A percentile compares a stretch with the other conserved stretches of the same genome.
Conservation (phyloP, 2,888 invertebrate species). For the Blastobasis adustella region DNA sequence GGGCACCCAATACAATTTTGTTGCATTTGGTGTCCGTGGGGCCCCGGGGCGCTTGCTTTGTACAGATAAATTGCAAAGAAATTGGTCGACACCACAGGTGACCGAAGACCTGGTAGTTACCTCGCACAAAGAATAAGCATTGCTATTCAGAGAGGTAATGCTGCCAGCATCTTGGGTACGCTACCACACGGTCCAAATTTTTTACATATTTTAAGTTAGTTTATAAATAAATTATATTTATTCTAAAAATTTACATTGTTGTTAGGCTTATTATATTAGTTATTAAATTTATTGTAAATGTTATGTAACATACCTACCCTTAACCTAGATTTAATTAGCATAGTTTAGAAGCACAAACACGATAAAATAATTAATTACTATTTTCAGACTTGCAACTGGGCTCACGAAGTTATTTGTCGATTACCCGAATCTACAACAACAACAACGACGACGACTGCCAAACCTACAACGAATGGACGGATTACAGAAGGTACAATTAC, state of each 20-base stretch:
- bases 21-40: no score
- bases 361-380: neutral
- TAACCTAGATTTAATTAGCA: neutral
- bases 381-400: conserved; percentile 11
- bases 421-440: neutral
- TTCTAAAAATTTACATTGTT: neutral
- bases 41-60: no score
- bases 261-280: neutral
- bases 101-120: no score
- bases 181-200: no score
- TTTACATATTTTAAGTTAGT: no score
- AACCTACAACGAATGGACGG: neutral
- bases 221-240: no score
- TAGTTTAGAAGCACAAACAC: neutral
- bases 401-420: conserved; percentile 9
- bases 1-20: no score
- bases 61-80: no score
- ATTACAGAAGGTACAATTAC: conserved; percentile 1
- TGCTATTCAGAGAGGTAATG: no score
- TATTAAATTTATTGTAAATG: neutral
- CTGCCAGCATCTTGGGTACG: no score
- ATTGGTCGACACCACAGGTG: no score
- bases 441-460: conserved; percentile 2
- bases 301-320: neutral
- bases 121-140: no score